Conservation (phyloP, 2,797 vertebrate genomes). For the Esox lucius region DNA sequence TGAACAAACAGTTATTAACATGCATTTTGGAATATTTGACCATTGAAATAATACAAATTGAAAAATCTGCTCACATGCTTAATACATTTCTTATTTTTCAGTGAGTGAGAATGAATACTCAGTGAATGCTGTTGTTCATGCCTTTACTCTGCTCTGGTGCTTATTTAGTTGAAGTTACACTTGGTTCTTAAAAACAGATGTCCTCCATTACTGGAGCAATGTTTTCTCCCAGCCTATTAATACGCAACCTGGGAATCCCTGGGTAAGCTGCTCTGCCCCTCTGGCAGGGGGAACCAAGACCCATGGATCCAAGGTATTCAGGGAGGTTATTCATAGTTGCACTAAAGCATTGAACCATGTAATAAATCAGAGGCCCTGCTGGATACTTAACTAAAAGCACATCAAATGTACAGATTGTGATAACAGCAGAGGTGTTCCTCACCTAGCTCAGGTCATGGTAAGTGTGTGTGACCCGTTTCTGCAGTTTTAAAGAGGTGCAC, state of each 20-base stretch:
- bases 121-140: background rate
- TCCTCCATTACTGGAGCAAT: slow-evolving; percentile 13
- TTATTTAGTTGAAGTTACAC: slow-evolving; percentile 1
- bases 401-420: background rate
- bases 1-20: background rate
- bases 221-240: too few relatives aligned
- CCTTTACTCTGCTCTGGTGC: background rate
- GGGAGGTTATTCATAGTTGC: background rate
- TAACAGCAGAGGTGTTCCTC: background rate
- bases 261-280: too few relatives aligned
- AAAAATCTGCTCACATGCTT: too few relatives aligned
- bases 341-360: background rate
- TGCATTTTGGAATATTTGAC: too few relatives aligned
- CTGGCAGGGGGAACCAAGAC: too few relatives aligned
- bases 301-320: too few relatives aligned
- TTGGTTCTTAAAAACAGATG: slow-evolving; percentile 11
- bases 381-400: background rate
- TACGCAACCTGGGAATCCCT: too few relatives aligned
- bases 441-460: background rate
- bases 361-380: background rate
- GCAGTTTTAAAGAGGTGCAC: background rate
- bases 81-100: background rate
- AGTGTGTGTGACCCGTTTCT: background rate
- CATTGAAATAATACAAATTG: too few relatives aligned
- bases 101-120: background rate